Evolutionary conservation across 1,140 invertebrate species (phyloP).

Genomic region (Kradibia gibbosae): DNA sequence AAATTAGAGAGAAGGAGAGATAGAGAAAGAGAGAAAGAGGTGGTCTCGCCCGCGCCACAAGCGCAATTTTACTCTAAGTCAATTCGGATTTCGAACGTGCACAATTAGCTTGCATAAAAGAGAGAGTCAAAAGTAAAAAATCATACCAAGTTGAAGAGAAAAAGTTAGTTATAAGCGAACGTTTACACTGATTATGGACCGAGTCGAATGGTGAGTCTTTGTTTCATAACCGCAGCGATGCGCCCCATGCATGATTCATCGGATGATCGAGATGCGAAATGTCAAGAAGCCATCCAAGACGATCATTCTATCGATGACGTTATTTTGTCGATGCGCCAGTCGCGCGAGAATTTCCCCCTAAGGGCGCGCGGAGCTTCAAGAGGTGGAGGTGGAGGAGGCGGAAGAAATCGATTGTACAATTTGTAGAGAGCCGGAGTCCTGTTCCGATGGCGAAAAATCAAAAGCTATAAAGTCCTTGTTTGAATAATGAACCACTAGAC

Average conservation of each 20-base stretch:
- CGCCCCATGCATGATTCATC: not conserved
- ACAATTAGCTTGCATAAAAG: not conserved
- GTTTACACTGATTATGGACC: not conserved
- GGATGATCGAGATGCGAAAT: not conserved
- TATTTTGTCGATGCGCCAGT: no score
- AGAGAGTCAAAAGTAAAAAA: not conserved
- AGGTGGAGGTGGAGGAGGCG: not conserved
- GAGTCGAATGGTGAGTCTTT: slow-evolving; percentile 1
- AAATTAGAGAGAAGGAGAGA: not conserved
- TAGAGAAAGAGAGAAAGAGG: slow-evolving; percentile 38
- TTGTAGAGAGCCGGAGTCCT: not conserved
- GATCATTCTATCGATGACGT: no score
- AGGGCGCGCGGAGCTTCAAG: not conserved
- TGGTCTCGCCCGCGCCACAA: slow-evolving; percentile 63
- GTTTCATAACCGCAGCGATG: slow-evolving; percentile 14
- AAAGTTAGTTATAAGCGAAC: not conserved
- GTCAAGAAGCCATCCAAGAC: no score
- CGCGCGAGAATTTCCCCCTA: no score
- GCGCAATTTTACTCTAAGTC: slow-evolving; percentile 66
- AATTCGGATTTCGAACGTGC: slow-evolving; percentile 60
- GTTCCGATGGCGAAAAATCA: slow-evolving; percentile 18
- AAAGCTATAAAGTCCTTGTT: slow-evolving; percentile 27
- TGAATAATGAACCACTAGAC: slow-evolving; percentile 41
- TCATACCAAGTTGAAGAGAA: not conserved
- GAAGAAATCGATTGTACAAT: not conserved